These are phyloP conservation scores for Oreochromis niloticus DNA, from an alignment of 2,113 vertebrate genomes.

Conservation along the genomic window DNA sequence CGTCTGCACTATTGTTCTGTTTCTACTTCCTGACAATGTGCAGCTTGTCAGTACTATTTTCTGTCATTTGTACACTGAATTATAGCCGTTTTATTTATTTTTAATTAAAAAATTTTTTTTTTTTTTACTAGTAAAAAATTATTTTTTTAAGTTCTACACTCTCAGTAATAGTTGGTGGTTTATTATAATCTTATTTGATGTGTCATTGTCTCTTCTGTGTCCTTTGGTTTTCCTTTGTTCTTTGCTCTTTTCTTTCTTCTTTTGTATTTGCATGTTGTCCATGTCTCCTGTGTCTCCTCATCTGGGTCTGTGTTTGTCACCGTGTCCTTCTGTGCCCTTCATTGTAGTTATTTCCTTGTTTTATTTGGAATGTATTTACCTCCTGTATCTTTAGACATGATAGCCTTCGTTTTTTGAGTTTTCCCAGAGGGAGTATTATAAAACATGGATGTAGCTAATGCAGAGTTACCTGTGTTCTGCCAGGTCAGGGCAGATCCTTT, in stretches of 20 bases:
- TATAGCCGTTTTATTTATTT: not conserved
- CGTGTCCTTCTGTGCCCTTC: not conserved
- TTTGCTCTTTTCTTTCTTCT: not conserved
- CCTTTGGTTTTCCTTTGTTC: not conserved
- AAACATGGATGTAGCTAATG: not conserved
- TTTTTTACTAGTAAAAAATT: not conserved
- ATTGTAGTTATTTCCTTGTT: not conserved
- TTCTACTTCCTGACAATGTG: not conserved
- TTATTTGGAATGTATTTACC: not conserved
- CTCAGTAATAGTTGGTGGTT: not conserved
- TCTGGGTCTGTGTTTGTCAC: not conserved
- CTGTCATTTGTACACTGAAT: not conserved
- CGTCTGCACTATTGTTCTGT: not conserved
- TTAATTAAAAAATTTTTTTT: no score
- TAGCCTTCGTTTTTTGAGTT: rapidly evolving
- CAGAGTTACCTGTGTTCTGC: not conserved
- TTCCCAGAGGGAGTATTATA: not conserved
- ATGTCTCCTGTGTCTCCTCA: not conserved
- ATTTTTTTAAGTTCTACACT: not conserved
- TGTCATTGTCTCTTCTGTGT: not conserved
- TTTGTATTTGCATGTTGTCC: not conserved
- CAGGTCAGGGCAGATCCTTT: not conserved
- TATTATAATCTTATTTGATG: not conserved
- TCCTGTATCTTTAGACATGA: not conserved
- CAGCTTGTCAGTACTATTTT: not conserved